These are phyloP conservation scores for Centruroides vittatus DNA, from an alignment of 1,140 invertebrate species.

Conservation along the genomic window DNA sequence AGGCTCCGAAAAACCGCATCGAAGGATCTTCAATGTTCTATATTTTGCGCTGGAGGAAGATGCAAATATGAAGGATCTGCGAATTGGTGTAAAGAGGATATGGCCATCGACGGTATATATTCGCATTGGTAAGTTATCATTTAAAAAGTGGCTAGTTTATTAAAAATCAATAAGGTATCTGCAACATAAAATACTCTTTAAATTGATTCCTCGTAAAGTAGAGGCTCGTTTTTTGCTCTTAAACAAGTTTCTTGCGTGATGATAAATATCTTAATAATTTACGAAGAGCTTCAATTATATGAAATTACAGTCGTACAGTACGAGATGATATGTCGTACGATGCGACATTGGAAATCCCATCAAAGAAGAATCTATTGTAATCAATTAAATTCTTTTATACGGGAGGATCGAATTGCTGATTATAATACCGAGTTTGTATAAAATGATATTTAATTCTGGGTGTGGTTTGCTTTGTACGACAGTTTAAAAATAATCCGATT, in stretches of 20 bases:
- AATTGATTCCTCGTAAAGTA: neutral
- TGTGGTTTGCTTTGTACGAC: too few relatives aligned
- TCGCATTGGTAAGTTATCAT: conserved; percentile 55
- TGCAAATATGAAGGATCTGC: conserved; percentile 64
- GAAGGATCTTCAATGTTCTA: conserved; percentile 49
- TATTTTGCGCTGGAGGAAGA: conserved; percentile 62
- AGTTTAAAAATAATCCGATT: too few relatives aligned
- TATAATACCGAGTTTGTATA: too few relatives aligned
- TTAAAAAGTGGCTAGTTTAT: neutral
- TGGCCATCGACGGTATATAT: conserved; percentile 60
- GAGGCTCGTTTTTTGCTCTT: neutral
- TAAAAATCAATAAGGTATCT: neutral
- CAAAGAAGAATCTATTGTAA: too few relatives aligned
- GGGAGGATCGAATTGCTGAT: too few relatives aligned
- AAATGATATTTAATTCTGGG: too few relatives aligned
- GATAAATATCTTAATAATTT: neutral
- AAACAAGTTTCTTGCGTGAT: neutral
- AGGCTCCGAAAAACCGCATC: conserved; percentile 41
- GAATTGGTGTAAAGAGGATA: conserved; percentile 46
- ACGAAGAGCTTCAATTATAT: neutral
- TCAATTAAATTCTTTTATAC: too few relatives aligned
- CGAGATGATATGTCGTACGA: too few relatives aligned
- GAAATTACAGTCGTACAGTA: neutral
- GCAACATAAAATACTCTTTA: neutral
- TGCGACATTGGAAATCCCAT: too few relatives aligned